Conservation (phyloP, 2,797 vertebrate genomes). For the Ammospiza maritima region DNA sequence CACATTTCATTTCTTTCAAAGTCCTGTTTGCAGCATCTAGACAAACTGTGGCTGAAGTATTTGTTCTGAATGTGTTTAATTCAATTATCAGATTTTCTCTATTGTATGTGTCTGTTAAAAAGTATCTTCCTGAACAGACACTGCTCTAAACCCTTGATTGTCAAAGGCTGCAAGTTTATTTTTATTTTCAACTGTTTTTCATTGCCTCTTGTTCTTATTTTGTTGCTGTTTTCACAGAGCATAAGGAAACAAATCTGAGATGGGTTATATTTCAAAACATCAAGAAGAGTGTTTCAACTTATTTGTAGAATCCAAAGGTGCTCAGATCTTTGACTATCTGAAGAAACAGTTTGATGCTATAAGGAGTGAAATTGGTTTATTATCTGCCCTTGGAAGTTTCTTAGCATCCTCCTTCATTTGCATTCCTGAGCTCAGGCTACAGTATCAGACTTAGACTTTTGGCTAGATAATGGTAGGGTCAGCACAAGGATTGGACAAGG, state of each 20-base stretch:
- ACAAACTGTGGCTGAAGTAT: background rate
- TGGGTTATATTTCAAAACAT: background rate
- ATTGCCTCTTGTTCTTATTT: background rate
- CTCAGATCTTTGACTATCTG: background rate
- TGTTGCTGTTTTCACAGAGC: background rate
- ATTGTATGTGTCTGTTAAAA: background rate
- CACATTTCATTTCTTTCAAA: background rate
- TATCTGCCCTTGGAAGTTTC: background rate
- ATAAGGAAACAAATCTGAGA: background rate
- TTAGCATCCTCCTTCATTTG: background rate
- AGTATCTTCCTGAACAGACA: background rate
- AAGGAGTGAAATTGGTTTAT: background rate
- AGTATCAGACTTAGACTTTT: fast-evolving
- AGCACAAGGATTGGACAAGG: background rate
- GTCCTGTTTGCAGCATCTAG: background rate
- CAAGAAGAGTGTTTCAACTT: background rate
- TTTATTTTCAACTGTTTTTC: background rate
- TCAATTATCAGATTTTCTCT: background rate
- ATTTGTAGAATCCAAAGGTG: background rate
- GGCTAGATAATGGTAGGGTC: background rate
- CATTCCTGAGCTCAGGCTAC: background rate
- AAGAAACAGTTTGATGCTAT: background rate
- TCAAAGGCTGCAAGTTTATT: background rate
- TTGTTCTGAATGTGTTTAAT: background rate
- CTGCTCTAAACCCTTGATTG: background rate